Evolutionary conservation across 2,888 invertebrate genomes (phyloP), one percentile per base, ranked within the genome.

Genomic region (Zootermopsis nevadensis): DNA sequence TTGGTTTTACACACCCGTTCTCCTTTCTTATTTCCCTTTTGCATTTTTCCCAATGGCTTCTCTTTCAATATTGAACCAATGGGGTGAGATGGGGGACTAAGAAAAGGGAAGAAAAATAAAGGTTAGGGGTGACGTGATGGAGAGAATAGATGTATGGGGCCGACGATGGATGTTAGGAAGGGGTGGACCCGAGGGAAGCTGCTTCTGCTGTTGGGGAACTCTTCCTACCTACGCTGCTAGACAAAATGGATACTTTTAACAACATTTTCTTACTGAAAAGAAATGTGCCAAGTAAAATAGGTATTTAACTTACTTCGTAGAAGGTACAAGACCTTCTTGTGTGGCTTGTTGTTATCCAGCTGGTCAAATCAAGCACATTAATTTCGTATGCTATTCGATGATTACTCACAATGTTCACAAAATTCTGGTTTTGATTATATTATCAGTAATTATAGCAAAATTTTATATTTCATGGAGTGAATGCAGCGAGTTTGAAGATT

Each of bases 21-120:
- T 15, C 33, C 27, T 19, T 53, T 53, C 53, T 55, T 55, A 48
- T 53, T 77, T 30, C 33, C 60, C 8, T 38, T 38, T 74, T 74
- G 74, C 38, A 74, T 60, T 33, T 79, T 35, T 66, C 27, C 53
- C 35, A 66, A 66, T 38, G 74, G 74, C 35, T 66, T 79, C 35
- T 79, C 79, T 79, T 79, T 79, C 79, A 79, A 79, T 79, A 79
- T 79, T 79, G 79, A 79, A 79, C 79, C 79, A 79, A 79, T 79
- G 66, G 79, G 66, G 66, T 79, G 66, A 79, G 79, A 79, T 79
- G 66, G n/a, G 77, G 30, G 30, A 42, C 48, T 48, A 60, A 60
- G 60, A 60, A 60, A 55, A 60, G 42, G 55, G 24, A 77, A 77
- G 77, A 33, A 60, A 33, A 79, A 30, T 33, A 66, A 79, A 79